Evolutionary conservation across 2,797 vertebrate genomes (phyloP).

Genomic region (Bothrops alternatus): DNA sequence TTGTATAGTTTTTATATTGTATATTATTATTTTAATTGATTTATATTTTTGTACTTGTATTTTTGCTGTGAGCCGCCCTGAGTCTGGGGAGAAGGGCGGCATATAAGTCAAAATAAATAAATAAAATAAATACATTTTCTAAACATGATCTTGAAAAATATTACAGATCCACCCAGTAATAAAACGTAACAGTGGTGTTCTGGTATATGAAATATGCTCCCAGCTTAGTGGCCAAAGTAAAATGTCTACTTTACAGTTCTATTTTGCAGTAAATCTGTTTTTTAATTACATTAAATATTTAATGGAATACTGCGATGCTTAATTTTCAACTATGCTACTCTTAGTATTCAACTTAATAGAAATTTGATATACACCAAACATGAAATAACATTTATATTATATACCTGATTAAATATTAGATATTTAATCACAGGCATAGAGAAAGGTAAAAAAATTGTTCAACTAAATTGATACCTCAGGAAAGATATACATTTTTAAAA

Average conservation of each 20-base stretch:
- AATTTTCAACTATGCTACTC: background rate
- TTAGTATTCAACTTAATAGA: background rate
- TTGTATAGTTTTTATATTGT: too few relatives aligned
- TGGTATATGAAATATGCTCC: background rate
- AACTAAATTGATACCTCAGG: background rate
- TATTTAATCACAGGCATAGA: background rate
- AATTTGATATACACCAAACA: background rate
- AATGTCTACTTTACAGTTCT: background rate
- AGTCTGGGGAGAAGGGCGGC: too few relatives aligned
- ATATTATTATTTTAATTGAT: too few relatives aligned
- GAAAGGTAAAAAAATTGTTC: background rate
- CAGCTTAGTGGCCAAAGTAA: background rate
- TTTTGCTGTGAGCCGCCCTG: too few relatives aligned
- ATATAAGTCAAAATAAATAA: too few relatives aligned
- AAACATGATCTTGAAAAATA: background rate
- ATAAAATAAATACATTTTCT: too few relatives aligned
- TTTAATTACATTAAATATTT: background rate
- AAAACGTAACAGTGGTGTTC: background rate
- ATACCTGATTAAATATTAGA: background rate
- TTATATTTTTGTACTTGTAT: too few relatives aligned
- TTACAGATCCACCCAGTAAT: background rate
- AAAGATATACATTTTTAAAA: slow-evolving; percentile 5
- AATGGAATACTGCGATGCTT: background rate
- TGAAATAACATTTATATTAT: background rate
- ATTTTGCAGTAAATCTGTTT: background rate